phyloP scores from a whole-genome alignment of 2,888 invertebrate species.

The Dioctria linearis region DNA sequence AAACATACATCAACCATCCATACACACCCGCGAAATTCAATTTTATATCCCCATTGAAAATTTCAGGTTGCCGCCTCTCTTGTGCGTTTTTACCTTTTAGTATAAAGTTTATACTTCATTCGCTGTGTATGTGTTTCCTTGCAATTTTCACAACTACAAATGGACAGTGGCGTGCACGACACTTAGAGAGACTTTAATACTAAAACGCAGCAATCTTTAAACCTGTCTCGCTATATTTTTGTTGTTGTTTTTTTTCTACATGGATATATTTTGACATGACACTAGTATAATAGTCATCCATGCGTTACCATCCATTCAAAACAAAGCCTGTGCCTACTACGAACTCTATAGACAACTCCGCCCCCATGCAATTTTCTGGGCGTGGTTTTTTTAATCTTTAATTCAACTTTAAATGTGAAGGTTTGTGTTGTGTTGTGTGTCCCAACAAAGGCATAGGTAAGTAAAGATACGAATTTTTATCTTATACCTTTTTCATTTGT shows the following conservation, averaged over 20 bases:
- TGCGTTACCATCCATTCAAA: too few relatives aligned
- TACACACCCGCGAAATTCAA: neutral
- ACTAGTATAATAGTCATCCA: too few relatives aligned
- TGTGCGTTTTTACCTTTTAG: conserved; percentile 7
- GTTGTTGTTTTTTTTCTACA: neutral
- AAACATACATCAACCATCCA: neutral
- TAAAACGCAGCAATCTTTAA: neutral
- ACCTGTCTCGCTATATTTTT: neutral
- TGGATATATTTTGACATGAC: too few relatives aligned
- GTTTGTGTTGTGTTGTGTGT: too few relatives aligned
- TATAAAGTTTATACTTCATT: too few relatives aligned
- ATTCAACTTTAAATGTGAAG: neutral
- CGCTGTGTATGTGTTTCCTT: neutral
- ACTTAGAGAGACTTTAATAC: neutral
- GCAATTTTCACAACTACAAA: neutral
- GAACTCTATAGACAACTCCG: neutral
- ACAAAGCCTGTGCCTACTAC: too few relatives aligned
- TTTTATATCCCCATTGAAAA: conserved; percentile 15
- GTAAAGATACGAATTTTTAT: too few relatives aligned
- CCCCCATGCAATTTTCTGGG: conserved; percentile 13
- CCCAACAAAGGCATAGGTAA: too few relatives aligned
- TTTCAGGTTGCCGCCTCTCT: conserved; percentile 35
- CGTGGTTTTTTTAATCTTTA: neutral
- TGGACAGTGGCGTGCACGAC: neutral
- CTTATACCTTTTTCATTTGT: conserved; percentile 5